A percentile compares a stretch with the other conserved stretches of the same genome.
phyloP scores from a whole-genome alignment of 2,888 invertebrate genomes.

The Patella caerulea region DNA sequence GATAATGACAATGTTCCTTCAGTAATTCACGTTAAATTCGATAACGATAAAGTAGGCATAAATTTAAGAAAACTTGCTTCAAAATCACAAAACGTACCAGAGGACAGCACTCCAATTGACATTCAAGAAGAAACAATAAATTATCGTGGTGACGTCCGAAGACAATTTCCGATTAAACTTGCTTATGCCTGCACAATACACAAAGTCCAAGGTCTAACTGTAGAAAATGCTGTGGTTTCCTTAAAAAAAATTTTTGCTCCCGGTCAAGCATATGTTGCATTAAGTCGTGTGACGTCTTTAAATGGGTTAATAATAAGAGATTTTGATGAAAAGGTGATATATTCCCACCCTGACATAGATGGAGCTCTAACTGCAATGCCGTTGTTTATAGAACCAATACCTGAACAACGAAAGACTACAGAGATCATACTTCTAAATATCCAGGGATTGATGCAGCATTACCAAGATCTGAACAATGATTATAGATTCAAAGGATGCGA shows the following conservation, averaged over 20 bases:
- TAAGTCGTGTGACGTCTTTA: constrained; percentile 11
- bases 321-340: not conserved
- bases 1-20: not conserved
- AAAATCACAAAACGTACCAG: not conserved
- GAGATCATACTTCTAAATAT: constrained; percentile 26
- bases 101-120: constrained; percentile 8
- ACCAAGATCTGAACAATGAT: not conserved
- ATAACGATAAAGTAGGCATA: constrained; percentile 11
- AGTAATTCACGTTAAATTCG: constrained; percentile 15
- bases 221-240: constrained; percentile 15
- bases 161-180: constrained; percentile 22
- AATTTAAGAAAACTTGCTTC: not conserved
- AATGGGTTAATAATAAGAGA: not conserved
- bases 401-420: not conserved
- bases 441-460: constrained; percentile 1
- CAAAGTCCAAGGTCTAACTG: constrained; percentile 17
- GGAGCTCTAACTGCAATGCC: not conserved
- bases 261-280: constrained; percentile 31
- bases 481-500: not conserved
- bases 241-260: not conserved
- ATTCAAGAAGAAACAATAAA: constrained; percentile 14
- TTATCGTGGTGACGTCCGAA: constrained; percentile 7
- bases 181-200: constrained; percentile 29
- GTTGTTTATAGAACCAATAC: not conserved
- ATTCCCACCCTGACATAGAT: not conserved